These are phyloP conservation scores for Redunca redunca DNA, from an alignment of 2,113 vertebrate genomes.

Conservation along the genomic window DNA sequence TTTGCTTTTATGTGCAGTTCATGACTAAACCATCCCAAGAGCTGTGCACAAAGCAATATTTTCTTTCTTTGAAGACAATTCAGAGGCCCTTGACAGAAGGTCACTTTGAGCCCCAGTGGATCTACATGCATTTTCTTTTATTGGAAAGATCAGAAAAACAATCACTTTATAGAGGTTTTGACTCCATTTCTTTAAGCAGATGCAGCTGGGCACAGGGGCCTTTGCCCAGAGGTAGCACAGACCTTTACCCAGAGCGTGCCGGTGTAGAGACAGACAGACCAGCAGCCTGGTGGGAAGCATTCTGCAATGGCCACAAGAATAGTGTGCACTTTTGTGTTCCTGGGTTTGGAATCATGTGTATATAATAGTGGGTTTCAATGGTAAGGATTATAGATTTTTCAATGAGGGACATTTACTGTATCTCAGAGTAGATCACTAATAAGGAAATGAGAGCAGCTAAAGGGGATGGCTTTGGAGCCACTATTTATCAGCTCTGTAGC, in stretches of 20 bases:
- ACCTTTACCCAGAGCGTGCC: background rate
- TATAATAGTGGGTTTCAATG: background rate
- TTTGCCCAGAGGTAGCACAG: background rate
- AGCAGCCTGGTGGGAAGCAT: rapidly evolving
- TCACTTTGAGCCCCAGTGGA: background rate
- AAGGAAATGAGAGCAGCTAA: background rate
- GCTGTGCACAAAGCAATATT: background rate
- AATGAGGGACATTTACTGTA: background rate
- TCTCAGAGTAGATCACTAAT: background rate
- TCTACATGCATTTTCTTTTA: background rate
- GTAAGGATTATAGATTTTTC: background rate
- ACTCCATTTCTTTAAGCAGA: background rate
- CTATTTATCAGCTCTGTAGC: background rate
- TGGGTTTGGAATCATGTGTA: background rate
- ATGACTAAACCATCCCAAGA: constrained; percentile 34
- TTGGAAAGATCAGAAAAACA: background rate
- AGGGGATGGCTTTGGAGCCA: background rate
- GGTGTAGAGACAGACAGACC: background rate
- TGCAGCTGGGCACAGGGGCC: background rate
- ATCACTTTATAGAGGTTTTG: background rate
- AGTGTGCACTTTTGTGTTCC: background rate
- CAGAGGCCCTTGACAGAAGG: constrained; percentile 14
- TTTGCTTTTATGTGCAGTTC: constrained; percentile 22
- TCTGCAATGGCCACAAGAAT: background rate
- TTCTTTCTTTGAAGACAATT: constrained; percentile 47